A percentile compares a stretch with the other conserved stretches of the same genome.
phyloP scores from a whole-genome alignment of 2,888 invertebrate genomes.

The Xanthorhoe spadicearia region DNA sequence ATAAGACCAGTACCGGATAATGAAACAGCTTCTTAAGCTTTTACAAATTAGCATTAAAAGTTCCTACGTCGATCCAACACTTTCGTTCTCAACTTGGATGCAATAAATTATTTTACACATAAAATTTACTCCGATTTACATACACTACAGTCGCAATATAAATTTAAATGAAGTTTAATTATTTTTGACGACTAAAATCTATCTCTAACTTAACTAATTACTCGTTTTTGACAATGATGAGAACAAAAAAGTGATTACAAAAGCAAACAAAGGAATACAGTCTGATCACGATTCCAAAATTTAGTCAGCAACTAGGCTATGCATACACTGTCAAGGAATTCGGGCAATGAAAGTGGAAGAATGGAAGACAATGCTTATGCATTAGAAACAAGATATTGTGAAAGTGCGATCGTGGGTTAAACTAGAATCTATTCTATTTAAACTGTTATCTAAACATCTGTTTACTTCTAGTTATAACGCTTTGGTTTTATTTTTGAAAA shows the following conservation, averaged over 20 bases:
- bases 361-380: slow-evolving; percentile 37
- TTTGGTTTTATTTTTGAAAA: background rate
- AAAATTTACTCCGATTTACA: too few relatives aligned
- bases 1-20: background rate
- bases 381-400: slow-evolving; percentile 39
- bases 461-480: background rate
- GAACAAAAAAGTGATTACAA: background rate
- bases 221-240: too few relatives aligned
- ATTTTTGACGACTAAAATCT: too few relatives aligned
- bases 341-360: slow-evolving; percentile 38
- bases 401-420: slow-evolving; percentile 38
- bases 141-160: too few relatives aligned
- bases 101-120: too few relatives aligned
- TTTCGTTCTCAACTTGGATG: too few relatives aligned
- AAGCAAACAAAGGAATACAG: background rate
- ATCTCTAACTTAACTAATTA: too few relatives aligned
- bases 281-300: slow-evolving; percentile 2
- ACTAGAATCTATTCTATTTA: slow-evolving; percentile 31
- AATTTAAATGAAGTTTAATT: too few relatives aligned
- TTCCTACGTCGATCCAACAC: background rate
- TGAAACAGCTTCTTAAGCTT: background rate
- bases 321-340: slow-evolving; percentile 21
- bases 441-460: slow-evolving; percentile 6
- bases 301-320: slow-evolving; percentile 19
- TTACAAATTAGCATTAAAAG: background rate